These are phyloP conservation scores for Agrilus mali DNA, from an alignment of 2,888 invertebrate genomes.

Conservation along the genomic window DNA sequence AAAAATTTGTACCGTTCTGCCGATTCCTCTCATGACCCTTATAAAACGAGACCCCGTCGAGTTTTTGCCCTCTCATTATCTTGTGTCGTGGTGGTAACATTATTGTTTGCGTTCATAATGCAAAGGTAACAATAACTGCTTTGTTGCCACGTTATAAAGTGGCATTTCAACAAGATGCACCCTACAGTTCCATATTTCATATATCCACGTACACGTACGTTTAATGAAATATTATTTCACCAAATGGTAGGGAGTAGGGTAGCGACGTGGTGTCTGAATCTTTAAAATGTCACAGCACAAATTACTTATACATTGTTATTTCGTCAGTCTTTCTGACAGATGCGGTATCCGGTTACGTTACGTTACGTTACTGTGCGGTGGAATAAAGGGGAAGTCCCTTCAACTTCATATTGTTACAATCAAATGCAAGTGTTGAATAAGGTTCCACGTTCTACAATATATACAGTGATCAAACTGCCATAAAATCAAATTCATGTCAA, in stretches of 20 bases:
- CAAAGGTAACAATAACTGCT: background rate
- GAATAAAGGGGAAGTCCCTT: background rate
- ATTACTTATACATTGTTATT: slow-evolving; percentile 10
- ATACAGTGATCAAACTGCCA: no score
- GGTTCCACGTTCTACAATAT: no score
- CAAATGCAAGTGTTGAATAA: no score
- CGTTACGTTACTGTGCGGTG: slow-evolving; percentile 6
- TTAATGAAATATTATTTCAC: background rate
- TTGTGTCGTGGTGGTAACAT: no score
- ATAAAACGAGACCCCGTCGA: no score
- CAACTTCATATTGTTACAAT: no score
- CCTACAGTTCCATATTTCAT: slow-evolving; percentile 4
- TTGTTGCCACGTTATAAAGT: background rate
- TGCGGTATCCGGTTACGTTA: slow-evolving; percentile 7
- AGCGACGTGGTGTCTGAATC: no score
- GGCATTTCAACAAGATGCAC: slow-evolving; percentile 3
- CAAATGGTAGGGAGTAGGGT: no score
- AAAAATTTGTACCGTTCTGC: no score
- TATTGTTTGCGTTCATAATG: background rate
- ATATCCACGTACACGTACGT: slow-evolving; percentile 4
- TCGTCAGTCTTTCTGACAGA: slow-evolving; percentile 8
- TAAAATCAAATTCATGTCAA: no score
- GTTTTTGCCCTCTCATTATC: no score
- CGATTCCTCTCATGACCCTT: no score
- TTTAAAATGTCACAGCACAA: slow-evolving; percentile 17